phyloP scores from a whole-genome alignment of 2,113 vertebrate genomes.

The Mandrillus leucophaeus region DNA sequence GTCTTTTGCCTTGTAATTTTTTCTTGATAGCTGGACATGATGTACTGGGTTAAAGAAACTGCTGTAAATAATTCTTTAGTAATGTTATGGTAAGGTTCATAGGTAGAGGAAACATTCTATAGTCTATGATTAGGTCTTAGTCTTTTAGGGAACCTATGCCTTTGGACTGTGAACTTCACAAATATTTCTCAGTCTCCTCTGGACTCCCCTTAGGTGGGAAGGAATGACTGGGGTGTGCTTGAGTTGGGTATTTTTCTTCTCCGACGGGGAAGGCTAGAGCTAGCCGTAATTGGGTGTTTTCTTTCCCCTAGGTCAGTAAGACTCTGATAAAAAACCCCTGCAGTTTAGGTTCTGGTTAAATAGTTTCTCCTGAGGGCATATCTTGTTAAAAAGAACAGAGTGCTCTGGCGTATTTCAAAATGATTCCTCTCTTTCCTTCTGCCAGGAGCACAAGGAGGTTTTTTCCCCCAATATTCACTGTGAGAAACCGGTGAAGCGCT shows the following conservation, averaged over 20 bases:
- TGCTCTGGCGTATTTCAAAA: background rate
- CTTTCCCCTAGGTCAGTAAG: background rate
- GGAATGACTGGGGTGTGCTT: background rate
- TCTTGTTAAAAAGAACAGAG: background rate
- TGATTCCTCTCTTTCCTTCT: background rate
- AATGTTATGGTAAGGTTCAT: background rate
- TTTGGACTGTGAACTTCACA: background rate
- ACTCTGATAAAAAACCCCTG: background rate
- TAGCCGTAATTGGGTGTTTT: background rate
- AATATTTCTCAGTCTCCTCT: background rate
- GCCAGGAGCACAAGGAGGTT: background rate
- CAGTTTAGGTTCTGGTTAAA: background rate
- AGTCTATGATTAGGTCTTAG: background rate
- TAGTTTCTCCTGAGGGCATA: background rate
- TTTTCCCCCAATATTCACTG: background rate
- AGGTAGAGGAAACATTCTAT: background rate
- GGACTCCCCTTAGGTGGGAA: background rate
- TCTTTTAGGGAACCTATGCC: background rate
- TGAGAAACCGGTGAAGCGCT: background rate
- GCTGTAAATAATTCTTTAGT: no score
- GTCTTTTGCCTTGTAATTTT: no score
- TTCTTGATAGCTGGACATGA: no score
- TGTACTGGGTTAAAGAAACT: no score
- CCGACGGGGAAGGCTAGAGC: background rate
- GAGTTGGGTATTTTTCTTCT: background rate